Evolutionary conservation across 2,113 vertebrate species (phyloP).

Genomic region (Hemiscyllium ocellatum): DNA sequence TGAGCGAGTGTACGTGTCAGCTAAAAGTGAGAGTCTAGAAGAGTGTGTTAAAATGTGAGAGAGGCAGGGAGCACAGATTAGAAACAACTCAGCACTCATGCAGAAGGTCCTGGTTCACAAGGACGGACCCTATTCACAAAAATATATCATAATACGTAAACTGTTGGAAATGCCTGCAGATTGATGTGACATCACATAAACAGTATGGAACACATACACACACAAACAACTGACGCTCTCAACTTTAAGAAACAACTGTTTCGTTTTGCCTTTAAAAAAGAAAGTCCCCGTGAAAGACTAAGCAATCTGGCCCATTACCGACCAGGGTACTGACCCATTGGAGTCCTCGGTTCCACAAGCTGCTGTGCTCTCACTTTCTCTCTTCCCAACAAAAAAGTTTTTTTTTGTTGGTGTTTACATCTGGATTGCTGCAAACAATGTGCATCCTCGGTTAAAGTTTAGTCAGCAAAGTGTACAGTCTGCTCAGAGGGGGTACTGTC

Average conservation of each 20-base stretch:
- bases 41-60: not conserved
- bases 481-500: constrained; percentile 42
- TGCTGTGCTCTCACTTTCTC: not conserved
- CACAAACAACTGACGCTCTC: not conserved
- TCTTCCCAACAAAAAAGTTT: not conserved
- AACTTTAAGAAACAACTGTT: not conserved
- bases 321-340: constrained; percentile 15
- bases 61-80: not conserved
- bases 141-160: not conserved
- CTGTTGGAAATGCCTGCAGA: not conserved
- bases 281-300: too few species aligned
- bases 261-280: not conserved
- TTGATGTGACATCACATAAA: not conserved
- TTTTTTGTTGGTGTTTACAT: not conserved
- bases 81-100: too few species aligned
- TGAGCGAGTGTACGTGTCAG: not conserved
- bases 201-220: not conserved
- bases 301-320: not conserved
- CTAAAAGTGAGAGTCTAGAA: too few species aligned
- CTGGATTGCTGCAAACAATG: not conserved
- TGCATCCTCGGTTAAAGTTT: not conserved
- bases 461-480: not conserved
- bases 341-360: not conserved
- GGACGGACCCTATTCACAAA: not conserved
- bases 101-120: not conserved